These are phyloP conservation scores for Rosalia funebris DNA, from an alignment of 2,888 invertebrate species.

Conservation along the genomic window DNA sequence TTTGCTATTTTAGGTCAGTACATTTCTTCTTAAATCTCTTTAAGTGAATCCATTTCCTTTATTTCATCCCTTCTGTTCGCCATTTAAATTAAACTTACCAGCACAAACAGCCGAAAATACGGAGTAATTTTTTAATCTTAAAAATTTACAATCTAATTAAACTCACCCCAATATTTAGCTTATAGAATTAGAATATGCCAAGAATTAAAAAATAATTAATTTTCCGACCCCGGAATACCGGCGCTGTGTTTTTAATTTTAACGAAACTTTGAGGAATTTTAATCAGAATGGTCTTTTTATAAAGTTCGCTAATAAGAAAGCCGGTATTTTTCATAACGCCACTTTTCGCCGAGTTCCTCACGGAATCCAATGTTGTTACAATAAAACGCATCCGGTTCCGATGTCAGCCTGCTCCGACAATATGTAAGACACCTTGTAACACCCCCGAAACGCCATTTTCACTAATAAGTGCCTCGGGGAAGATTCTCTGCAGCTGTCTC, in stretches of 20 bases:
- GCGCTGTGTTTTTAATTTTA: slow-evolving; percentile 29
- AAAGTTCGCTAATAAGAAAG: slow-evolving; percentile 23
- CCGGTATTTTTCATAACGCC: slow-evolving; percentile 29
- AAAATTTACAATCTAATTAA: slow-evolving; percentile 30
- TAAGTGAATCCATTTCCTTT: too few species aligned
- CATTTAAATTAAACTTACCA: slow-evolving; percentile 3
- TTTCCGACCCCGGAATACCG: slow-evolving; percentile 29
- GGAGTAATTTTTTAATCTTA: slow-evolving; percentile 25
- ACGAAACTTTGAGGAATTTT: slow-evolving; percentile 33
- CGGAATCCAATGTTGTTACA: slow-evolving; percentile 40
- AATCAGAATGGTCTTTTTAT: slow-evolving; percentile 27
- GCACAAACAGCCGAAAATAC: slow-evolving; percentile 23
- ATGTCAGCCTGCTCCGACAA: slow-evolving; percentile 47
- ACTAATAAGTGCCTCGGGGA: slow-evolving; percentile 42
- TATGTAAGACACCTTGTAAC: slow-evolving; percentile 55
- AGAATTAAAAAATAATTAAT: slow-evolving; percentile 38
- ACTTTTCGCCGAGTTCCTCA: slow-evolving; percentile 33
- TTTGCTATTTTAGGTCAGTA: too few species aligned
- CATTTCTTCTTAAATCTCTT: too few species aligned
- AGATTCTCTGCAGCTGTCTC: slow-evolving; percentile 32
- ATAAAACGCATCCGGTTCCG: slow-evolving; percentile 52
- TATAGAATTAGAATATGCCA: slow-evolving; percentile 24
- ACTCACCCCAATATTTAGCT: slow-evolving; percentile 8
- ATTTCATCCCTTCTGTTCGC: not conserved
- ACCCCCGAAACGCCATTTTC: slow-evolving; percentile 43